Percentiles rank a stretch among this genome's conserved stretches.
Evolutionary conservation across 53 echinoderm and acorn worm genomes (phyloP).

Genomic region (Paracentrotus lividus): DNA sequence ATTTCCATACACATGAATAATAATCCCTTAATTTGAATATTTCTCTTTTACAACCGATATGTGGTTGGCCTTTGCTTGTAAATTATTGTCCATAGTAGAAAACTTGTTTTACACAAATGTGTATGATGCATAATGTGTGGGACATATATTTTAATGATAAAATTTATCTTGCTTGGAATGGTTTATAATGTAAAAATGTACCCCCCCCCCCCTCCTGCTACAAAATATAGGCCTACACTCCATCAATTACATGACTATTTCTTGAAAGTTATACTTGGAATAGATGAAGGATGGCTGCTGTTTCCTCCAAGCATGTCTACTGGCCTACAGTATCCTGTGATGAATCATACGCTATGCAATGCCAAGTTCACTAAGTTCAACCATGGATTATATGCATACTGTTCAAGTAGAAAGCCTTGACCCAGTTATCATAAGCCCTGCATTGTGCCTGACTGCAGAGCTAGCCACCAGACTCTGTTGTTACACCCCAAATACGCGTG

Average conservation of each 20-base stretch:
- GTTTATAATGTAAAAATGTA: not conserved
- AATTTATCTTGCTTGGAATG: not conserved
- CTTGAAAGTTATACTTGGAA: not conserved
- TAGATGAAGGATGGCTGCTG: constrained; percentile 10
- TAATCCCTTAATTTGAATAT: too few relatives aligned
- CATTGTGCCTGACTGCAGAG: too few relatives aligned
- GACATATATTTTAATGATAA: not conserved
- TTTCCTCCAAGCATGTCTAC: constrained; percentile 34
- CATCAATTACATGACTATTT: not conserved
- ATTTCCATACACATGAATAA: too few relatives aligned
- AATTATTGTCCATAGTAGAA: too few relatives aligned
- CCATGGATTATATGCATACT: not conserved
- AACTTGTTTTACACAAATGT: too few relatives aligned
- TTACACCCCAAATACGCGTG: constrained; percentile 31
- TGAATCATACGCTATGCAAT: constrained; percentile 34
- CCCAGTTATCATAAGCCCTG: constrained; percentile 19
- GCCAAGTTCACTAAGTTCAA: constrained; percentile 43
- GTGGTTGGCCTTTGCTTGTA: too few relatives aligned
- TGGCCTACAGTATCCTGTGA: constrained; percentile 11
- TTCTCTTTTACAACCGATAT: too few relatives aligned
- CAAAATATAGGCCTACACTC: too few relatives aligned
- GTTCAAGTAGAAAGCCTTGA: constrained; percentile 35
- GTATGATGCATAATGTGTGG: not conserved
- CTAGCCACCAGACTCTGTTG: constrained; percentile 22
- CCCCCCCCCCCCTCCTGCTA: not conserved